These are phyloP conservation scores for Python bivittatus DNA, from an alignment of 2,113 vertebrate genomes.

Conservation along the genomic window DNA sequence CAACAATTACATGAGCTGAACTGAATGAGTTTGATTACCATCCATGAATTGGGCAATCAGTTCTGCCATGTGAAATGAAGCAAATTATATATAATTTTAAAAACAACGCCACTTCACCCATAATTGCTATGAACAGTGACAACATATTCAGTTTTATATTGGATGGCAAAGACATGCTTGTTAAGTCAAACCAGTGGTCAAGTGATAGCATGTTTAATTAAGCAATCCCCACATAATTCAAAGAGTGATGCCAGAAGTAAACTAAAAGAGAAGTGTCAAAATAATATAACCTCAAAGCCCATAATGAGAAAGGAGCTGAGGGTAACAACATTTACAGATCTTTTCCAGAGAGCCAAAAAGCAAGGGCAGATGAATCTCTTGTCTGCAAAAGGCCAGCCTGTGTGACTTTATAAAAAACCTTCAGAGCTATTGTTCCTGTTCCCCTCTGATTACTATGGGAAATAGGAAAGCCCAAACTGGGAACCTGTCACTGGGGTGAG, in stretches of 20 bases:
- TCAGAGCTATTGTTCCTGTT: background rate
- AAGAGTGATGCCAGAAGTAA: background rate
- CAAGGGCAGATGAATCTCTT: too few relatives aligned
- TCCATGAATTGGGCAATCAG: conserved; percentile 15
- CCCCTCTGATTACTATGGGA: background rate
- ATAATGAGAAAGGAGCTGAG: background rate
- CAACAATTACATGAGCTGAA: conserved; percentile 9
- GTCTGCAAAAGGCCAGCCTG: background rate
- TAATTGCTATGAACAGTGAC: conserved; percentile 8
- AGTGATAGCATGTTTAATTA: background rate
- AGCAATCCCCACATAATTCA: background rate
- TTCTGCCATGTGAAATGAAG: conserved; percentile 3
- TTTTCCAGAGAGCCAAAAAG: background rate
- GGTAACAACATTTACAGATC: background rate
- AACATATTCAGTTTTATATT: background rate
- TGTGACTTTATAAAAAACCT: too few relatives aligned
- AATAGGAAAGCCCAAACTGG: background rate
- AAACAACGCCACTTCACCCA: background rate
- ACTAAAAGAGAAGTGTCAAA: background rate
- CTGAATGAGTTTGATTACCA: conserved; percentile 23
- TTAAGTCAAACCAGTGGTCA: background rate
- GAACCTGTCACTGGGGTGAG: background rate
- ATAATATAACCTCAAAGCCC: background rate
- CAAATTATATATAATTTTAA: conserved; percentile 22
- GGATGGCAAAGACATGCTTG: background rate